phyloP scores from a whole-genome alignment of 1,140 invertebrate species.

The Lucilia sericata region DNA sequence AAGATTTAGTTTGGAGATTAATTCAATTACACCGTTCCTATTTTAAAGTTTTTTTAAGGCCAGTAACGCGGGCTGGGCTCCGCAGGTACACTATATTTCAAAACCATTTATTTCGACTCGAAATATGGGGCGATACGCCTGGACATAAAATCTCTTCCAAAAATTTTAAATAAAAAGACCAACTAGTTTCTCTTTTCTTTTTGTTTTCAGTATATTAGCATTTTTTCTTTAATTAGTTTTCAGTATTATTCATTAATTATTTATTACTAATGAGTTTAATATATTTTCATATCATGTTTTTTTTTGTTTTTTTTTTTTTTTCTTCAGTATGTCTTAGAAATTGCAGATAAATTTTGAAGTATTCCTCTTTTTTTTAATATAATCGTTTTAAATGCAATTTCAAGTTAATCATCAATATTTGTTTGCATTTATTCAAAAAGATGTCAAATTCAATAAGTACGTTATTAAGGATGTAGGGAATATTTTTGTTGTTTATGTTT shows the following conservation, averaged over 20 bases:
- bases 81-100: no score
- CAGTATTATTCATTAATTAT: conserved; percentile 40
- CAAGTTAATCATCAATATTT: not conserved
- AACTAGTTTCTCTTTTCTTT: not conserved
- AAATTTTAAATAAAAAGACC: not conserved
- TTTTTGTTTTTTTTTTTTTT: conserved; percentile 19
- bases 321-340: not conserved
- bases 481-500: not conserved
- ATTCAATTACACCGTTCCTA: no score
- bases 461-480: not conserved
- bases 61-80: no score
- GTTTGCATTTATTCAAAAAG: conserved; percentile 28
- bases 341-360: not conserved
- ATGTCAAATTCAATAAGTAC: not conserved
- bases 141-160: no score
- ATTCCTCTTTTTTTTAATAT: not conserved
- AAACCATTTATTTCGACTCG: no score
- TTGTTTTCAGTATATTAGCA: conserved; percentile 28
- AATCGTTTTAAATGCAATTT: conserved; percentile 16
- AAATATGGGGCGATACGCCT: no score
- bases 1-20: no score
- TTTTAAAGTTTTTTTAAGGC: no score
- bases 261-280: conserved; percentile 25
- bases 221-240: conserved; percentile 35
- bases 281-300: no score